These are phyloP conservation scores for Rotaria macrura DNA, from an alignment of 2,888 invertebrate species.

Conservation along the genomic window DNA sequence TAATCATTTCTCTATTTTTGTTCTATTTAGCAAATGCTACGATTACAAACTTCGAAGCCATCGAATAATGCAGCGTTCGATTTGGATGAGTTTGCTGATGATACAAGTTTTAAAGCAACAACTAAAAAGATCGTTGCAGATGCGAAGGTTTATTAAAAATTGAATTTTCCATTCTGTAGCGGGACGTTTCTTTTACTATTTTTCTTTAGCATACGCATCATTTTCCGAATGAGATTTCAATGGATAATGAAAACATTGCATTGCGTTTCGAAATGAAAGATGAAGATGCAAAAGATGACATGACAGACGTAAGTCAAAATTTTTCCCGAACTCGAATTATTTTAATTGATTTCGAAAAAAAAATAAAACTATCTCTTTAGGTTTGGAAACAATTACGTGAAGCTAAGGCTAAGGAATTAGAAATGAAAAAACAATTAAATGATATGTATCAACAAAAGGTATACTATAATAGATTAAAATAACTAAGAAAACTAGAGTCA, in stretches of 20 bases:
- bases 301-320: neutral
- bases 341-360: no score
- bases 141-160: neutral
- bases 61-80: neutral
- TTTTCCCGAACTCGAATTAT: no score
- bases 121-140: neutral
- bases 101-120: neutral
- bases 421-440: constrained; percentile 4
- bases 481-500: no score
- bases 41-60: neutral
- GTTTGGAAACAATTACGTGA: constrained; percentile 13
- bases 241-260: constrained; percentile 9
- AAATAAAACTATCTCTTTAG: neutral
- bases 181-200: neutral
- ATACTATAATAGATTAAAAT: neutral
- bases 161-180: neutral
- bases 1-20: no score
- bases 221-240: constrained; percentile 11
- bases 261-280: constrained; percentile 7
- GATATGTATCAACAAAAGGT: constrained; percentile 18
- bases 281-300: neutral
- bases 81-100: neutral
- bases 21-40: neutral
- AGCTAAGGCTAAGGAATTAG: constrained; percentile 1
- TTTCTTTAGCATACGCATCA: neutral